Evolutionary conservation across 2,797 vertebrate genomes (phyloP).

Genomic region (Myotis pilosus): DNA sequence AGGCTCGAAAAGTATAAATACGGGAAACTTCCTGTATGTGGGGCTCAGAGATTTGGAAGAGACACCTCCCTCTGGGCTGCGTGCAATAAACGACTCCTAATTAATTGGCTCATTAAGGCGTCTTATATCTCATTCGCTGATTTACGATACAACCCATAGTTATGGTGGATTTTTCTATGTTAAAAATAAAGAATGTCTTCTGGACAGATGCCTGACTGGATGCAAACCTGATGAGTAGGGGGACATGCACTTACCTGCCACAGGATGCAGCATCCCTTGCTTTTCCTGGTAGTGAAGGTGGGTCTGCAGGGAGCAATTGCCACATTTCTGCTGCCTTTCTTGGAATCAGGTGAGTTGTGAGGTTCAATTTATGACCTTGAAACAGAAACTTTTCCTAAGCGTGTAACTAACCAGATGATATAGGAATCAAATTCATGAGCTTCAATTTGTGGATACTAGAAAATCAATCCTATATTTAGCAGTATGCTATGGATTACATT

Average conservation of each 20-base stretch:
- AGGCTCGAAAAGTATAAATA: no score
- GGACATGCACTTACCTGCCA: neutral
- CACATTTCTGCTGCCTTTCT: neutral
- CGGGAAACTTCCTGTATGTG: no score
- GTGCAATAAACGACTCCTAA: no score
- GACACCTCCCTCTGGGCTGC: no score
- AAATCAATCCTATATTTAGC: neutral
- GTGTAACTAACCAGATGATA: neutral
- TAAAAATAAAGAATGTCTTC: slow-evolving; percentile 20
- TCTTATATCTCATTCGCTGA: no score
- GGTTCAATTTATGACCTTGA: neutral
- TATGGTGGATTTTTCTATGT: neutral
- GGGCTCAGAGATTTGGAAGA: no score
- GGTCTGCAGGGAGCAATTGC: neutral
- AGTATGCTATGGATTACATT: neutral
- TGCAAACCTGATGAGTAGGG: neutral
- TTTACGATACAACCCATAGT: neutral
- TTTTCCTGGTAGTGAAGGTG: neutral
- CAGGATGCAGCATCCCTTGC: neutral
- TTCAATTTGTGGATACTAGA: neutral
- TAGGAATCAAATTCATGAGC: neutral
- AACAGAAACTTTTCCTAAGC: neutral
- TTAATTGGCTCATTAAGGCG: no score
- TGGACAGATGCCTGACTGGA: neutral
- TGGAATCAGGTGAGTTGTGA: neutral